Conservation (phyloP, 1,140 invertebrate species). For the Pseudomyrmex flavicornis region DNA sequence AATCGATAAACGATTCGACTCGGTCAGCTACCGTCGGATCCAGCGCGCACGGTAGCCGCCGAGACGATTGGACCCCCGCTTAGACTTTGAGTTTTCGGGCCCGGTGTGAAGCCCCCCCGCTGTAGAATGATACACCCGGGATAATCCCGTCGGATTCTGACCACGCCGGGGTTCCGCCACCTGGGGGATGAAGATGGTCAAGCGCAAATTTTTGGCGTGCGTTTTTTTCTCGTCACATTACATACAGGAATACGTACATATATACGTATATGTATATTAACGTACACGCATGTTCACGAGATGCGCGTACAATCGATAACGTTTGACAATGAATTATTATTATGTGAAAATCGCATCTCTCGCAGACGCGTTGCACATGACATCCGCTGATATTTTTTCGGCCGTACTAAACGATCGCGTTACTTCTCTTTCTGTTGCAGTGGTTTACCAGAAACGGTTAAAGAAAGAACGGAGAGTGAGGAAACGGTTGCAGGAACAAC, state of each 20-base stretch:
- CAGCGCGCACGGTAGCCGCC: conserved; percentile 74
- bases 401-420: not conserved
- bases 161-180: conserved; percentile 78
- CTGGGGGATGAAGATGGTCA: conserved; percentile 64
- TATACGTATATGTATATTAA: too few species aligned
- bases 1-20: conserved; percentile 64
- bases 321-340: not conserved
- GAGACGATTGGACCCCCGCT: conserved; percentile 73
- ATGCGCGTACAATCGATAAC: not conserved
- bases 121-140: conserved; percentile 74
- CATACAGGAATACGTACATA: not conserved
- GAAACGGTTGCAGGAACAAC: conserved; percentile 92
- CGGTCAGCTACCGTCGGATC: conserved; percentile 55
- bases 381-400: not conserved
- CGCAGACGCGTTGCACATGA: too few species aligned
- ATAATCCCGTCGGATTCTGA: conserved; percentile 76
- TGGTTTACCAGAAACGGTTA: conserved; percentile 93
- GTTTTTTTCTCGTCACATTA: conserved; percentile 37
- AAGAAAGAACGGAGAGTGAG: conserved; percentile 94
- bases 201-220: conserved; percentile 45
- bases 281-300: not conserved
- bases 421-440: conserved; percentile 87
- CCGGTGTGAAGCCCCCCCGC: conserved; percentile 77
- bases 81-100: conserved; percentile 71
- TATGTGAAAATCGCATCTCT: too few species aligned